Conservation (phyloP, 2,797 vertebrate genomes). For the Delichon dasypus region DNA sequence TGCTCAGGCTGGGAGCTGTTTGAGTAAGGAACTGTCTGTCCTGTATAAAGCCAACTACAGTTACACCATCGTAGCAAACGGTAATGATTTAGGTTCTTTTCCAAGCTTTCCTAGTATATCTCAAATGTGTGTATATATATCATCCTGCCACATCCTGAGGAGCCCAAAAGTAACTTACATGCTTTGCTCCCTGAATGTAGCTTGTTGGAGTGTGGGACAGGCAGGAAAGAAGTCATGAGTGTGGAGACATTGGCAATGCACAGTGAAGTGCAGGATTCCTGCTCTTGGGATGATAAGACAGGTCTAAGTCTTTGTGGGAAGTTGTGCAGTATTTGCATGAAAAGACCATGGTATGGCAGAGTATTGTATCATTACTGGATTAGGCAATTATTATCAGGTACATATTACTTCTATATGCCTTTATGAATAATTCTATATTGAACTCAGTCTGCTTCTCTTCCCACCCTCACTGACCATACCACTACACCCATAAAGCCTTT, state of each 20-base stretch:
- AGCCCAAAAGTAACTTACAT: conserved; percentile 2
- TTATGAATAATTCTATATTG: not conserved
- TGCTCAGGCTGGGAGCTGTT: not conserved
- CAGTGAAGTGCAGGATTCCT: not conserved
- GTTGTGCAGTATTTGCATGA: not conserved
- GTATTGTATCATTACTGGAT: not conserved
- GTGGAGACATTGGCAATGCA: not conserved
- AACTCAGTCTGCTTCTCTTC: not conserved
- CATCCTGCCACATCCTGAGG: not conserved
- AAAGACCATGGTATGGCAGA: not conserved
- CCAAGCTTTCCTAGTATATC: conserved; percentile 44
- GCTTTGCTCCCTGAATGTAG: not conserved
- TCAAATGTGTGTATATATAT: conserved; percentile 31
- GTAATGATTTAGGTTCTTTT: conserved; percentile 18
- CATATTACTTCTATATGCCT: not conserved
- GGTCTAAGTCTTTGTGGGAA: not conserved
- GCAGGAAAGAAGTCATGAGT: not conserved
- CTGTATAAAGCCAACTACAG: not conserved
- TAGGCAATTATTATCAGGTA: not conserved
- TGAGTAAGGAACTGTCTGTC: conserved; percentile 10
- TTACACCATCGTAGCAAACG: not conserved
- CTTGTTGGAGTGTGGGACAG: not conserved
- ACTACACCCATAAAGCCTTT: not conserved
- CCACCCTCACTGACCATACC: not conserved
- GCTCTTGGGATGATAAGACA: not conserved